A percentile compares a stretch with the other conserved stretches of the same genome.
Evolutionary conservation across 2,888 invertebrate species (phyloP).

Genomic region (Acleris holmiana): DNA sequence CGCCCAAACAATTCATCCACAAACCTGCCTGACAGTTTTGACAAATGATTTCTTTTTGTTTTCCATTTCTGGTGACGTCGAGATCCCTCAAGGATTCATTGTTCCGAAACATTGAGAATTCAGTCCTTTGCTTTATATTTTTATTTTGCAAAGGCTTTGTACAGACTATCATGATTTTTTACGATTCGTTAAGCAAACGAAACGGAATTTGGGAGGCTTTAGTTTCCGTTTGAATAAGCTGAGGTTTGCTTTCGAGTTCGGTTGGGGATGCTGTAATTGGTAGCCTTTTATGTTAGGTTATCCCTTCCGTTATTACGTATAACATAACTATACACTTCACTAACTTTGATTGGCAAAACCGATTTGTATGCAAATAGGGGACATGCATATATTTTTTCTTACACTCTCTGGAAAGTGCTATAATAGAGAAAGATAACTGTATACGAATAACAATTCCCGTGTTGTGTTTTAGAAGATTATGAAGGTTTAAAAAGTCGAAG

Average conservation of each 20-base stretch:
- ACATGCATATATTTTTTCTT: too few species aligned
- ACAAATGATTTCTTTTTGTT: conserved; percentile 55
- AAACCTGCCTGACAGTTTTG: conserved; percentile 43
- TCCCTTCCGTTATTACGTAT: too few species aligned
- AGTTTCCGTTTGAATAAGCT: conserved; percentile 8
- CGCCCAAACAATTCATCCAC: conserved; percentile 28
- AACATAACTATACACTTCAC: too few species aligned
- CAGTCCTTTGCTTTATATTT: conserved; percentile 44
- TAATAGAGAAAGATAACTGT: too few species aligned
- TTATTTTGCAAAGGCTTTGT: conserved; percentile 40
- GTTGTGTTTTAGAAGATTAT: too few species aligned
- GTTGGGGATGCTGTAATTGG: conserved; percentile 3
- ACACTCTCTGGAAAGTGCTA: too few species aligned
- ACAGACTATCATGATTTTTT: conserved; percentile 28
- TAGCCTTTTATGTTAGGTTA: background rate
- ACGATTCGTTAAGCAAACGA: conserved; percentile 32
- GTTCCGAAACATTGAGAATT: conserved; percentile 51
- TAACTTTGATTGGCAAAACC: too few species aligned
- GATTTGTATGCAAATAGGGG: too few species aligned
- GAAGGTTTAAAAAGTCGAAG: too few species aligned
- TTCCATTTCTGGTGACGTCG: conserved; percentile 46
- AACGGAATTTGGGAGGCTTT: conserved; percentile 20
- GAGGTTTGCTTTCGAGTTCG: background rate
- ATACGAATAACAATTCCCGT: too few species aligned
- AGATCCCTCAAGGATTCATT: conserved; percentile 46